Evolutionary conservation across 23 tunicate species (phyloP).

Genomic region (Halocynthia roretzi): DNA sequence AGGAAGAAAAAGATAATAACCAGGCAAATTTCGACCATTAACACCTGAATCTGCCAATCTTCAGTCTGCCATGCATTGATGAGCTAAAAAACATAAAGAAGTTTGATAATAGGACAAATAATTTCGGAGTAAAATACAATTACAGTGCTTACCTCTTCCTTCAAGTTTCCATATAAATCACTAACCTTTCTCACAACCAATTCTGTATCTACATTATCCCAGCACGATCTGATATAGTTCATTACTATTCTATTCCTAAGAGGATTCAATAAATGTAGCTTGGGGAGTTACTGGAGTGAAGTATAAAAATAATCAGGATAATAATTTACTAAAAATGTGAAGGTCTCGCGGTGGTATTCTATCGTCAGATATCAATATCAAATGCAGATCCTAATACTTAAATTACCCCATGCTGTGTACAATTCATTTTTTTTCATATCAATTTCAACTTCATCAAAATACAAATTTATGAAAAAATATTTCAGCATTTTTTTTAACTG

Average conservation of each 20-base stretch:
- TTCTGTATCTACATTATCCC: neutral
- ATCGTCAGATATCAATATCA: too few species aligned
- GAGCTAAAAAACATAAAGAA: neutral
- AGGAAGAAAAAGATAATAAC: slow-evolving; percentile 26
- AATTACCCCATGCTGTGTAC: too few species aligned
- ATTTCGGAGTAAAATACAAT: neutral
- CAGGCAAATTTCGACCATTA: slow-evolving; percentile 39
- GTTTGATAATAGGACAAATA: neutral
- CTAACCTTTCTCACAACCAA: neutral
- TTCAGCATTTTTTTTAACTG: too few species aligned
- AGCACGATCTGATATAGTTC: neutral
- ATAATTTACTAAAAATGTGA: too few species aligned
- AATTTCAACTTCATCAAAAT: too few species aligned
- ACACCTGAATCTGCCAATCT: slow-evolving; percentile 72
- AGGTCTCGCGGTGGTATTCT: too few species aligned
- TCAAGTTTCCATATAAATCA: neutral
- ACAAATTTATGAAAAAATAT: too few species aligned
- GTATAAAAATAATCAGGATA: too few species aligned
- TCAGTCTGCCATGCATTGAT: slow-evolving; percentile 10
- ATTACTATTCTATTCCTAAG: neutral
- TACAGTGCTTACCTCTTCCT: neutral
- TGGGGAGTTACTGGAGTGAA: too few species aligned
- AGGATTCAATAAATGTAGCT: too few species aligned
- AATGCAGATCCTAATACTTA: too few species aligned
- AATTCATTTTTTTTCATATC: too few species aligned